Evolutionary conservation across 2,888 invertebrate species (phyloP).

Genomic region (Sinhomidia bicolor): DNA sequence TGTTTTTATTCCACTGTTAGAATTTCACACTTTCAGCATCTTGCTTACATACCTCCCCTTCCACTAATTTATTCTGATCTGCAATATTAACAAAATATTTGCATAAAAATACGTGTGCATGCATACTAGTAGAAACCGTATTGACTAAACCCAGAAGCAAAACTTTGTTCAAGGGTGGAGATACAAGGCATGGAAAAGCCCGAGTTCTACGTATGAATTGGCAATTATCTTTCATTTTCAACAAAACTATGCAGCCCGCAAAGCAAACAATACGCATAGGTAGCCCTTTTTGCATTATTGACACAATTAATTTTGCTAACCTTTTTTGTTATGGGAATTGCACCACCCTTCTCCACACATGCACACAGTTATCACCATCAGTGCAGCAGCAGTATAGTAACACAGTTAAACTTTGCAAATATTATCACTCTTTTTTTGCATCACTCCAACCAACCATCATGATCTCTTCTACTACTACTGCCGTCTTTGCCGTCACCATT

Average conservation of each 20-base stretch:
- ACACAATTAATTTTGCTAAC: slow-evolving; percentile 23
- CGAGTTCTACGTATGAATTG: not conserved
- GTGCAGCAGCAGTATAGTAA: not conserved
- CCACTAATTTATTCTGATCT: too few relatives aligned
- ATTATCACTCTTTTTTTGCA: slow-evolving; percentile 13
- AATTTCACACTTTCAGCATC: not conserved
- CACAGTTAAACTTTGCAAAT: slow-evolving; percentile 1
- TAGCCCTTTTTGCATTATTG: not conserved
- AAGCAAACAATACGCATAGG: not conserved
- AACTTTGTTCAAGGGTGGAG: too few relatives aligned
- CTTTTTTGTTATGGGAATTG: slow-evolving; percentile 17
- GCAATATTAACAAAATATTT: too few relatives aligned
- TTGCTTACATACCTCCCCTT: not conserved
- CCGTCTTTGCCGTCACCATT: not conserved
- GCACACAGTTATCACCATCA: not conserved
- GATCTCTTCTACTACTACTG: not conserved
- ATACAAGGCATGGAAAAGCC: slow-evolving; percentile 14
- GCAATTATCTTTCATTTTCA: not conserved
- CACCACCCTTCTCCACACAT: slow-evolving; percentile 24
- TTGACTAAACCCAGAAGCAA: slow-evolving; percentile 7
- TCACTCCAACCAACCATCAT: not conserved
- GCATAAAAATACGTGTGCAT: not conserved
- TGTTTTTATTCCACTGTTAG: not conserved
- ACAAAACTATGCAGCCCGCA: not conserved
- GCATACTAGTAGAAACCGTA: not conserved